Percentiles rank a stretch among this genome's conserved stretches.
phyloP scores from a whole-genome alignment of 2,888 invertebrate species.

The Epinotia demarniana region DNA sequence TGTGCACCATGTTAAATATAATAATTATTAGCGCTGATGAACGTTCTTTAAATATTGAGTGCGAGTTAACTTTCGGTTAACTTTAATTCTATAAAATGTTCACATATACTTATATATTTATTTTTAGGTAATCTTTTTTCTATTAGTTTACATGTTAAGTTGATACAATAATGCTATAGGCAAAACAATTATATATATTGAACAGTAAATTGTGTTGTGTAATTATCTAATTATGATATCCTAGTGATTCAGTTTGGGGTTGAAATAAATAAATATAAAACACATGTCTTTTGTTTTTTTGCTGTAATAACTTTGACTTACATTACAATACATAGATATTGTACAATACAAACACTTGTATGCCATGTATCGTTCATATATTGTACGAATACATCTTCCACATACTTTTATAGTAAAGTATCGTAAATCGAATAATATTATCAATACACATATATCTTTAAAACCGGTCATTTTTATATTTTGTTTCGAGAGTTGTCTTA shows the following conservation, averaged over 20 bases:
- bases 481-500: too few relatives aligned
- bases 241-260: not conserved
- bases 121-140: too few relatives aligned
- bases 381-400: not conserved
- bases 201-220: constrained; percentile 2
- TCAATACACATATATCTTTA: too few relatives aligned
- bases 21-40: too few relatives aligned
- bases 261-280: constrained; percentile 36
- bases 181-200: not conserved
- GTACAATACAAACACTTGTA: constrained; percentile 1
- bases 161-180: not conserved
- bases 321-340: constrained; percentile 45
- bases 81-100: too few relatives aligned
- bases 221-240: not conserved
- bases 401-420: not conserved
- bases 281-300: constrained; percentile 30
- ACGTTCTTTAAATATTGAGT: too few relatives aligned
- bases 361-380: not conserved
- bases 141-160: not conserved
- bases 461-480: too few relatives aligned
- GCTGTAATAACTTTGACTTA: constrained; percentile 38
- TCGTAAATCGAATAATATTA: too few relatives aligned
- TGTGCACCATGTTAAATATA: too few relatives aligned
- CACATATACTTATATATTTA: too few relatives aligned
- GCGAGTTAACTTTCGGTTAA: too few relatives aligned